Evolutionary conservation across 2,113 vertebrate species (phyloP).

Genomic region (Corydoras maculifer): DNA sequence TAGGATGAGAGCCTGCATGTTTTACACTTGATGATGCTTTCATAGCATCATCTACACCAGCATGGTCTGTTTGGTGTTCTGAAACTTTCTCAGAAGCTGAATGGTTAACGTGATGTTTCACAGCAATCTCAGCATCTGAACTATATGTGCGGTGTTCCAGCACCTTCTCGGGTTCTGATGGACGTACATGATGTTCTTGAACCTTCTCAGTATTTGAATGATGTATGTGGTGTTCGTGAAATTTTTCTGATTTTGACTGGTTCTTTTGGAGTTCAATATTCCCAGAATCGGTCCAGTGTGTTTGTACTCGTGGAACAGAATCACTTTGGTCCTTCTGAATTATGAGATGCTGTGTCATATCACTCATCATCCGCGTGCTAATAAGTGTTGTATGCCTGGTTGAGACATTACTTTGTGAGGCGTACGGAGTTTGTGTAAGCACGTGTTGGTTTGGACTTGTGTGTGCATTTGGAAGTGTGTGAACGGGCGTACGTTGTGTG

Average conservation of each 20-base stretch:
- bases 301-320: not conserved
- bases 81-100: not conserved
- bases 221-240: not conserved
- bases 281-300: not conserved
- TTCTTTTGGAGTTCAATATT: not conserved
- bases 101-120: not conserved
- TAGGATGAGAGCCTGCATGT: not conserved
- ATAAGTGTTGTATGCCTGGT: constrained; percentile 6
- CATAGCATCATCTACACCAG: not conserved
- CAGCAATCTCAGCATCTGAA: not conserved
- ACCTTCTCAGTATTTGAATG: not conserved
- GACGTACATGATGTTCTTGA: not conserved
- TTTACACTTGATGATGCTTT: constrained; percentile 19
- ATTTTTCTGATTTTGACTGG: not conserved
- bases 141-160: not conserved
- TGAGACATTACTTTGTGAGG: not conserved
- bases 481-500: constrained; percentile 23
- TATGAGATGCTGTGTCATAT: not conserved
- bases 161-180: not conserved
- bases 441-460: not conserved
- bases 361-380: constrained; percentile 14
- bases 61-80: constrained; percentile 4
- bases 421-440: not conserved
- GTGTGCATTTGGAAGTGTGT: constrained; percentile 11
- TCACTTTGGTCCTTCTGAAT: constrained; percentile 17